phyloP scores from a whole-genome alignment of 2,797 vertebrate genomes.

The Galago senegalensis region DNA sequence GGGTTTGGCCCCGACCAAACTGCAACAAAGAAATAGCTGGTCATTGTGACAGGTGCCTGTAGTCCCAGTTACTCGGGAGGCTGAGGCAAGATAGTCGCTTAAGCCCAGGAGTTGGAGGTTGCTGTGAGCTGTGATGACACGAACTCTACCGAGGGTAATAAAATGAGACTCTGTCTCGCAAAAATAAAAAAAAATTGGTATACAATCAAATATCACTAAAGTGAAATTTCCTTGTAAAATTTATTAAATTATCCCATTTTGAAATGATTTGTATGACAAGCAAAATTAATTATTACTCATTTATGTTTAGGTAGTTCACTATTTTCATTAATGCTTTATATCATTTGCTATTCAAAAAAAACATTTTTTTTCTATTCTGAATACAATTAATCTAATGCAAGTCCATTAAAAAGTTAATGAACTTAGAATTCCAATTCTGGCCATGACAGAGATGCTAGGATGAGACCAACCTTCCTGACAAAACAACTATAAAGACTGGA shows the following conservation, averaged over 20 bases:
- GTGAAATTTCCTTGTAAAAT: constrained; percentile 19
- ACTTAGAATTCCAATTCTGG: constrained; percentile 21
- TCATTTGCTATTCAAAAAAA: constrained; percentile 18
- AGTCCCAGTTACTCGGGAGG: too few species aligned
- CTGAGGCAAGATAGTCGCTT: too few species aligned
- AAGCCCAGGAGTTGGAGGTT: too few species aligned
- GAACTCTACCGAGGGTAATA: too few species aligned
- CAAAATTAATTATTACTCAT: background rate
- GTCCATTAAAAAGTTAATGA: constrained; percentile 36
- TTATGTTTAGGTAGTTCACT: constrained; percentile 7
- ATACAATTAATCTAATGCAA: constrained; percentile 31
- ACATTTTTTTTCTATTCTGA: constrained; percentile 43
- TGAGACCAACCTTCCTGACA: background rate
- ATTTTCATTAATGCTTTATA: constrained; percentile 49
- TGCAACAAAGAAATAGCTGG: too few species aligned
- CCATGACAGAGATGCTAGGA: background rate
- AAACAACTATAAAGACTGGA: background rate
- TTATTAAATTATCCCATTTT: constrained; percentile 54
- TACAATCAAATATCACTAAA: constrained; percentile 18
- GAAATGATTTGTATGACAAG: background rate
- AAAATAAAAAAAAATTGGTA: background rate
- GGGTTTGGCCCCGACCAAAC: too few species aligned
- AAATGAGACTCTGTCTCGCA: too few species aligned
- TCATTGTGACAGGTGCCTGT: too few species aligned
- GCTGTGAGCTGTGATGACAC: too few species aligned